Conservation (phyloP, 2,888 invertebrate genomes). For the Cephalotes varians region DNA sequence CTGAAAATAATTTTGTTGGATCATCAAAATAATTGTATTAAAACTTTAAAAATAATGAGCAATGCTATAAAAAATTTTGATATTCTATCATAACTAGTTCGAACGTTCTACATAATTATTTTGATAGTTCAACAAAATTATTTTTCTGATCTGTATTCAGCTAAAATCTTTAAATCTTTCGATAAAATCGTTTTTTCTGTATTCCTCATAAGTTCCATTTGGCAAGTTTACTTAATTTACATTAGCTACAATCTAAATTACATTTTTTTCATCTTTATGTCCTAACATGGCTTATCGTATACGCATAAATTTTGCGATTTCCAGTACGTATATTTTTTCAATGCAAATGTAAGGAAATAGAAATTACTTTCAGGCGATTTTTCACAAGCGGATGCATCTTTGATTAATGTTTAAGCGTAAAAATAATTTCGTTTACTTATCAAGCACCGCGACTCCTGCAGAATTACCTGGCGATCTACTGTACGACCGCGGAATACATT, state of each 20-base stretch:
- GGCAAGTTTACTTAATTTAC: not conserved
- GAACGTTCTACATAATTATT: too few species aligned
- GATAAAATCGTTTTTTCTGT: too few species aligned
- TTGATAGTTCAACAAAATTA: too few species aligned
- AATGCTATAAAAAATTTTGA: too few species aligned
- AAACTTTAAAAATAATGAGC: too few species aligned
- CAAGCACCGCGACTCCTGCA: conserved; percentile 22
- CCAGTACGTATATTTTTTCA: not conserved
- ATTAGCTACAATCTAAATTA: not conserved
- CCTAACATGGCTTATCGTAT: not conserved
- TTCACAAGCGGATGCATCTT: not conserved
- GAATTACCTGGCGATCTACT: conserved; percentile 42
- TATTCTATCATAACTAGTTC: too few species aligned
- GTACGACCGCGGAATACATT: conserved; percentile 42
- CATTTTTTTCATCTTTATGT: not conserved
- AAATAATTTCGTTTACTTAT: conserved; percentile 50
- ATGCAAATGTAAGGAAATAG: not conserved
- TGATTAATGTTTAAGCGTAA: conserved; percentile 32
- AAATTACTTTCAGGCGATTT: not conserved
- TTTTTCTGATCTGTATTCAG: too few species aligned
- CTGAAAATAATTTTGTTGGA: too few species aligned
- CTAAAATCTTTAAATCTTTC: too few species aligned
- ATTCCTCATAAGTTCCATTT: not conserved
- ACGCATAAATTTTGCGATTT: not conserved
- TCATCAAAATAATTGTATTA: too few species aligned